Evolutionary conservation across 2,797 vertebrate genomes (phyloP), one percentile per base, ranked within the genome.

Genomic region (Centroberyx gerrardi): DNA sequence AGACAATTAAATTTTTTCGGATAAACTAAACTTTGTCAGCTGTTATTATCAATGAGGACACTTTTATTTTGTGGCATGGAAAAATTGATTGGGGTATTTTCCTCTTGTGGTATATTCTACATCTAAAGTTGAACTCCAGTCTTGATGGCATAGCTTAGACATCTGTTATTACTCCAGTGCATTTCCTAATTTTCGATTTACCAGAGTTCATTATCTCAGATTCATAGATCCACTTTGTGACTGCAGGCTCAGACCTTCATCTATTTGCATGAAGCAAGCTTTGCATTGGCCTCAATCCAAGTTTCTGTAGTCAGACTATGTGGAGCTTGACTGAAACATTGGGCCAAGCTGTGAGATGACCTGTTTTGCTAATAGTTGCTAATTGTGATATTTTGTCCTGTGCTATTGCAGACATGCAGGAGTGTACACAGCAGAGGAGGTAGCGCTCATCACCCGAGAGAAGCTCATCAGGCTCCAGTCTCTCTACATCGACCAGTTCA

Each of bases 401-500:
- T 66, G 14, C 29, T 13, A 51, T 72, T 77, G 0, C 78, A 99
- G 98, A 86, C 98, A 99, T 13, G 98, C 98, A 0, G 98, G 98
- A 0, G 96, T 99, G 3, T 99, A 99, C 91, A 99, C 97, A 0
- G 98, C 98, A 0, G 98, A 99, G 89, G 98, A 99, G 88, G 98
- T 99, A 80, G 97, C 97, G 0, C 92, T 99, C 70, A 98, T 99
- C 86, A 99, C 98, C 75, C 79, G 97, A 15, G 98, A 99, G 78
- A 99, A 99, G 86, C 95, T 99, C 61, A 99, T 99, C 88, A 91
- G 97, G 8, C 95, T 99, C 27, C 98, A 99, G 82, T 99, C 97
- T 0, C 96, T 99, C 46, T 99, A 99, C 87, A 99, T 99, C 0
- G 98, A 99, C 87, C 98, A 99, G 90, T 99, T 99, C 94, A 99